Evolutionary conservation across 2,797 vertebrate genomes (phyloP).

Genomic region (Acomys russatus): DNA sequence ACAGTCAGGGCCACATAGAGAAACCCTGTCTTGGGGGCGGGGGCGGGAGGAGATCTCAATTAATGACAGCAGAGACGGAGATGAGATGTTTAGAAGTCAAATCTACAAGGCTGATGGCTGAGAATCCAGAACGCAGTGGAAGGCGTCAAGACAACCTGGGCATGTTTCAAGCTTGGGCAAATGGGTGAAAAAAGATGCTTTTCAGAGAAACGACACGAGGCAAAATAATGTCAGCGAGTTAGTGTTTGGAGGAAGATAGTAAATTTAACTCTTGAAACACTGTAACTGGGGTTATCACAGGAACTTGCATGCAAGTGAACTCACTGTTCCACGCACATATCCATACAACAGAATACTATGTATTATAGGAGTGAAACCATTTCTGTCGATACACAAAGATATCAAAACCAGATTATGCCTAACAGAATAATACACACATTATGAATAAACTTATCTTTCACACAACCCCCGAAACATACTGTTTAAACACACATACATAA

Average conservation of each 20-base stretch:
- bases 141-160: background rate
- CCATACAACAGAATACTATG: background rate
- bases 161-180: background rate
- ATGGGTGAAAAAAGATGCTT: background rate
- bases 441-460: slow-evolving; percentile 62
- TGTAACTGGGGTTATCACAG: background rate
- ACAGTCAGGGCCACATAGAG: background rate
- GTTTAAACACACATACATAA: slow-evolving; percentile 28
- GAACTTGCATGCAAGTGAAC: background rate
- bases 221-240: background rate
- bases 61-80: background rate
- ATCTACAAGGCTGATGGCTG: background rate
- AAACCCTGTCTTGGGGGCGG: background rate
- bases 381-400: slow-evolving; percentile 2
- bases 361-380: background rate
- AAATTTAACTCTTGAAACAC: slow-evolving; percentile 40
- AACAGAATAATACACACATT: background rate
- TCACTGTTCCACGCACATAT: background rate
- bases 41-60: background rate
- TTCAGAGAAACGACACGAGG: background rate
- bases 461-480: slow-evolving; percentile 16
- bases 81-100: slow-evolving; percentile 1
- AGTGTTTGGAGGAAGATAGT: background rate
- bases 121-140: background rate
- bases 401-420: slow-evolving; percentile 48